Percentiles rank a stretch among this genome's conserved stretches.
Conservation (phyloP, 2,888 invertebrate genomes). For the Rhingia campestris region DNA sequence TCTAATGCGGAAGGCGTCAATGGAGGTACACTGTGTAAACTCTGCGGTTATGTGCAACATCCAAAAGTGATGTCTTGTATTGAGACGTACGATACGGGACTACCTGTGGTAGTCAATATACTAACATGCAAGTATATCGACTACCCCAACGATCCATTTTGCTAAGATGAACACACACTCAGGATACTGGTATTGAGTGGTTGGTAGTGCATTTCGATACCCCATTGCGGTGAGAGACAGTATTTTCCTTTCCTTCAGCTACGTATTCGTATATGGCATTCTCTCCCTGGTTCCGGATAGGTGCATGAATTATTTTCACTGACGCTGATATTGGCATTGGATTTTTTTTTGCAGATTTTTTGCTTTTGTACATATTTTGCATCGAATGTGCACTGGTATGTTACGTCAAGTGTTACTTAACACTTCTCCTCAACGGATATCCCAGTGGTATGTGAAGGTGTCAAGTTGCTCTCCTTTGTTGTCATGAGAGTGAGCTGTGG, state of each 20-base stretch:
- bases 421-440: slow-evolving; percentile 32
- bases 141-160: slow-evolving; percentile 55
- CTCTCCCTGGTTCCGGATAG: slow-evolving; percentile 24
- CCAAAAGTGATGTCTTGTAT: slow-evolving; percentile 40
- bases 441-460: slow-evolving; percentile 47
- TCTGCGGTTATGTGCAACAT: slow-evolving; percentile 41
- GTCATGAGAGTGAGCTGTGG: slow-evolving; percentile 25
- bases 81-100: background rate
- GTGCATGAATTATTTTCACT: slow-evolving; percentile 63
- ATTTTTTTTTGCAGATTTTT: slow-evolving; percentile 42
- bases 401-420: slow-evolving; percentile 70
- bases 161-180: slow-evolving; percentile 42
- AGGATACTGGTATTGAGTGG: slow-evolving; percentile 60
- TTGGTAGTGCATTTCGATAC: slow-evolving; percentile 66
- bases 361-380: background rate
- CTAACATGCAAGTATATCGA: background rate
- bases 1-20: slow-evolving; percentile 30
- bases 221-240: slow-evolving; percentile 24
- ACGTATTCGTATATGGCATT: slow-evolving; percentile 1
- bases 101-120: background rate
- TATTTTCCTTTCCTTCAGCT: slow-evolving; percentile 17
- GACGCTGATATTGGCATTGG: slow-evolving; percentile 65
- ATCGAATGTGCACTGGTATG: slow-evolving; percentile 10
- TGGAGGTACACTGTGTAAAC: slow-evolving; percentile 28
- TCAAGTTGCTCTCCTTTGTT: slow-evolving; percentile 46